These are phyloP conservation scores for Epinotia bilunana DNA, from an alignment of 2,888 invertebrate species.

Conservation along the genomic window DNA sequence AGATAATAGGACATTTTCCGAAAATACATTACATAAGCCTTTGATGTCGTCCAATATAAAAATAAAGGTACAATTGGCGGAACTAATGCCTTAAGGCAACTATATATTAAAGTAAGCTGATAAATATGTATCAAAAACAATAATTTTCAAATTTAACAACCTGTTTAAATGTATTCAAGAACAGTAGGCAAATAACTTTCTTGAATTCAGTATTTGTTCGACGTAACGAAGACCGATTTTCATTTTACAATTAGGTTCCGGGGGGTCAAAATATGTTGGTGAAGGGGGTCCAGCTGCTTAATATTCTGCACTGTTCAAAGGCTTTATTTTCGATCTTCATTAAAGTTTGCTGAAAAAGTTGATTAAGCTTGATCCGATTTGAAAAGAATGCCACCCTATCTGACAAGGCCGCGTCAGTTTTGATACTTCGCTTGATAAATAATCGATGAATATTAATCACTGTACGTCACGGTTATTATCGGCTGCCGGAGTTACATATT, in stretches of 20 bases:
- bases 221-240: background rate
- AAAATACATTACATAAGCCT: too few species aligned
- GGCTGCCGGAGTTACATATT: background rate
- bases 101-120: too few species aligned
- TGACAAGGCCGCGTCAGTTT: slow-evolving; percentile 31
- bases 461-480: background rate
- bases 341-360: slow-evolving; percentile 9
- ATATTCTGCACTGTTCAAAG: slow-evolving; percentile 11
- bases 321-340: background rate
- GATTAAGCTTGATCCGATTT: slow-evolving; percentile 2
- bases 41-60: too few species aligned
- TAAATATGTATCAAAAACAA: too few species aligned
- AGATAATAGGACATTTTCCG: too few species aligned
- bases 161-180: too few species aligned
- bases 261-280: background rate
- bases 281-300: background rate
- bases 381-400: slow-evolving; percentile 11
- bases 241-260: background rate
- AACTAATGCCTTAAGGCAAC: too few species aligned
- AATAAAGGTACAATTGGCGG: too few species aligned
- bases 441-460: slow-evolving; percentile 36
- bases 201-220: too few species aligned
- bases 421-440: slow-evolving; percentile 17
- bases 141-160: too few species aligned
- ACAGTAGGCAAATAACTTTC: too few species aligned